These are phyloP conservation scores for Brachionus koreanus DNA, from an alignment of 1,140 invertebrate species.

Conservation along the genomic window DNA sequence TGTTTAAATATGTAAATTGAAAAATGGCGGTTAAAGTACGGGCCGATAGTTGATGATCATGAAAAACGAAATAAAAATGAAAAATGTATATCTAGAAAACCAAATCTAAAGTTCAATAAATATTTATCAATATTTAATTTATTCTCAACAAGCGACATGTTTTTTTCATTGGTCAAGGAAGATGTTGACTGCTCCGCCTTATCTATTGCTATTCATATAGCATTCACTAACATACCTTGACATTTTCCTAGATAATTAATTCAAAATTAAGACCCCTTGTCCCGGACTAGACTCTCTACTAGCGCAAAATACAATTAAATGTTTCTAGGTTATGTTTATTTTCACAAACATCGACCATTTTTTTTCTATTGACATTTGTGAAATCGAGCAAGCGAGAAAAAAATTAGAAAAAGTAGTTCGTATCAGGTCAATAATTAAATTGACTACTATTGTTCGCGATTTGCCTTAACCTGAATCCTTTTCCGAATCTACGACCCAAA, in stretches of 20 bases:
- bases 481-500: conserved; percentile 31
- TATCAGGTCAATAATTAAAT: conserved; percentile 25
- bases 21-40: neutral
- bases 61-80: neutral
- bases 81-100: neutral
- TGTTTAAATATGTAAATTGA: neutral
- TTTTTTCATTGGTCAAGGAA: conserved; percentile 18
- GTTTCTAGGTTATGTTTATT: conserved; percentile 34
- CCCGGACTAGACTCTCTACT: neutral
- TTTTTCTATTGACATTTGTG: neutral
- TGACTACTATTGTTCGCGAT: conserved; percentile 14
- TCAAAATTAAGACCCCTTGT: neutral
- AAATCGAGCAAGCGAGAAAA: conserved; percentile 8
- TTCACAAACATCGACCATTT: conserved; percentile 36
- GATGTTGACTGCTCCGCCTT: neutral
- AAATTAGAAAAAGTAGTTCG: conserved; percentile 8
- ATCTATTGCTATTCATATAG: neutral
- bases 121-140: conserved; percentile 37
- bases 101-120: conserved; percentile 32
- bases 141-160: conserved; percentile 25
- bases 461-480: neutral
- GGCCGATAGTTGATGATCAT: neutral
- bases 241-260: conserved; percentile 32
- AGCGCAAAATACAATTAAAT: conserved; percentile 17
- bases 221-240: conserved; percentile 34